Conservation (phyloP, 1,140 invertebrate genomes). For the Copidosoma floridanum region DNA sequence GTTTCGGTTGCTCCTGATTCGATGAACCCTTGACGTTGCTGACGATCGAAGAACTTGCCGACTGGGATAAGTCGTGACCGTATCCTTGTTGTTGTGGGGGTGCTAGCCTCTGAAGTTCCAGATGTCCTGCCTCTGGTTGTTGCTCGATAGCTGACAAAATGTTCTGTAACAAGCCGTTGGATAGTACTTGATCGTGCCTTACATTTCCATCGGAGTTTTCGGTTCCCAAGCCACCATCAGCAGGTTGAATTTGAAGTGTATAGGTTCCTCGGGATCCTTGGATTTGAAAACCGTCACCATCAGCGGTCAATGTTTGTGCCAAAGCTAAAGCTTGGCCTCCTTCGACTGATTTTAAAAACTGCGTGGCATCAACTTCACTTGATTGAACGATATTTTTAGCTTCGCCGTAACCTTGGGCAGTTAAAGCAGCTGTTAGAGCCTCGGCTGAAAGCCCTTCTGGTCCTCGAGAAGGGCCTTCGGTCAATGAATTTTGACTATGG, state of each 20-base stretch:
- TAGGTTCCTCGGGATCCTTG: conserved; percentile 66
- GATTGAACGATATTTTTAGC: conserved; percentile 33
- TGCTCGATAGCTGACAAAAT: conserved; percentile 74
- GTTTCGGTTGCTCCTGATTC: neutral
- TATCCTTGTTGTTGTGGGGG: conserved; percentile 38
- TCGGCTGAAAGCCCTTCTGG: conserved; percentile 31
- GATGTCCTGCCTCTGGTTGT: conserved; percentile 45
- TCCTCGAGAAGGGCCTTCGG: conserved; percentile 4
- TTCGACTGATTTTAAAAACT: conserved; percentile 42
- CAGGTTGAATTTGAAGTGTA: conserved; percentile 70
- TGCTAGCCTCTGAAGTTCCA: conserved; percentile 39
- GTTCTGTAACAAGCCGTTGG: conserved; percentile 73
- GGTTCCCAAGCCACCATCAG: conserved; percentile 51
- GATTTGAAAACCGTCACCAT: conserved; percentile 60
- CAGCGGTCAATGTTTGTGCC: conserved; percentile 34
- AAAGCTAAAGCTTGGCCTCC: conserved; percentile 42
- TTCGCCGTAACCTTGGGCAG: conserved; percentile 36
- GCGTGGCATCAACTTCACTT: conserved; percentile 39
- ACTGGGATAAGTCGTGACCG: conserved; percentile 31
- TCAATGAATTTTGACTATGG: conserved; percentile 23
- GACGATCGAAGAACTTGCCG: conserved; percentile 24
- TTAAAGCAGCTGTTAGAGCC: conserved; percentile 35
- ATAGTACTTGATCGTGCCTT: conserved; percentile 71
- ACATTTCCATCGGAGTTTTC: conserved; percentile 54
- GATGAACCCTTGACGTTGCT: conserved; percentile 25